These are phyloP conservation scores for Cabera pusaria DNA, from an alignment of 2,888 invertebrate species.

Conservation along the genomic window DNA sequence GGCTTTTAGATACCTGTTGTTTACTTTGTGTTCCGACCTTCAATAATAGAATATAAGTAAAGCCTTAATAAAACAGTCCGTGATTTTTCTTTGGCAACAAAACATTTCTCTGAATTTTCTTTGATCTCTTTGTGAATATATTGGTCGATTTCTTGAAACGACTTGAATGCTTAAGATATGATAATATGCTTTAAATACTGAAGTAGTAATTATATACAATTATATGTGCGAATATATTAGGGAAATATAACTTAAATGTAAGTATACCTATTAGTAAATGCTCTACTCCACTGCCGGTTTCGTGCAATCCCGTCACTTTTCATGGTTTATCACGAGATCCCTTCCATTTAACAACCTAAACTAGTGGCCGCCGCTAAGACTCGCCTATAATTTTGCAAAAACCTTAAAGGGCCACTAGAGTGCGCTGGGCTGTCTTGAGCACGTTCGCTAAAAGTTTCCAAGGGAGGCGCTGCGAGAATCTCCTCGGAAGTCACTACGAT, in stretches of 20 bases:
- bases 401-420: conserved; percentile 51
- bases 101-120: conserved; percentile 12
- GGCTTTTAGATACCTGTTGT: conserved; percentile 25
- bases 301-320: conserved; percentile 5
- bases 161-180: too few species aligned
- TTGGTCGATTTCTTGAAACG: conserved; percentile 20
- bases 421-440: conserved; percentile 59
- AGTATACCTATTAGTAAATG: too few species aligned
- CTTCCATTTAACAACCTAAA: conserved; percentile 15
- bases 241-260: too few species aligned
- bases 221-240: too few species aligned
- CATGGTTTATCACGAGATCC: conserved; percentile 20
- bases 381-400: conserved; percentile 49
- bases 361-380: conserved; percentile 19
- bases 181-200: too few species aligned
- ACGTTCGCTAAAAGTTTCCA: conserved; percentile 64
- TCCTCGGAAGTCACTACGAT: conserved; percentile 70
- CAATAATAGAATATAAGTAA: conserved; percentile 26
- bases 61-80: conserved; percentile 22
- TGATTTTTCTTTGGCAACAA: conserved; percentile 26
- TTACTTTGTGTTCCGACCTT: conserved; percentile 21
- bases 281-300: too few species aligned
- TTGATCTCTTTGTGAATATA: conserved; percentile 23
- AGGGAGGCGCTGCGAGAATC: conserved; percentile 54
- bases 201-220: too few species aligned